phyloP scores from a whole-genome alignment of 2,113 vertebrate genomes.

The Notiomystis cincta region DNA sequence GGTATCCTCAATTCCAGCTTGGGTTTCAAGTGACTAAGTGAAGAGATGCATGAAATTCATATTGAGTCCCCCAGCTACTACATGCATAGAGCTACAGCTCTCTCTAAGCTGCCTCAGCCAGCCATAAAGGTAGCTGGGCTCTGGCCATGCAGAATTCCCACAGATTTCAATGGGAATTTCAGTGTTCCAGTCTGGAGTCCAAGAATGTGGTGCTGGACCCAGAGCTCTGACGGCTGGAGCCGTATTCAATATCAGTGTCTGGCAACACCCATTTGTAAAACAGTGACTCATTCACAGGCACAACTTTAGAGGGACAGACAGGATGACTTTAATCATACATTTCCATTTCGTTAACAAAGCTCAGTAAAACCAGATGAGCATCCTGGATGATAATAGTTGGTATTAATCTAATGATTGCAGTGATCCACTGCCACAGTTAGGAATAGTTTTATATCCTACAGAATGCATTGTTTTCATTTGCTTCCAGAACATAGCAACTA shows the following conservation, averaged over 20 bases:
- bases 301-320: constrained; percentile 50
- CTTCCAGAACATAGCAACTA: not conserved
- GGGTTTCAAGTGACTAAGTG: constrained; percentile 29
- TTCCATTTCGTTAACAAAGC: constrained; percentile 57
- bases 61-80: not conserved
- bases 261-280: constrained; percentile 60
- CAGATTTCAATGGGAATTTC: constrained; percentile 54
- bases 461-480: constrained; percentile 14
- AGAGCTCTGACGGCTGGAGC: constrained; percentile 52
- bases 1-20: constrained; percentile 15
- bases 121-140: constrained; percentile 35
- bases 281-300: constrained; percentile 57
- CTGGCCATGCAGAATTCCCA: constrained; percentile 40
- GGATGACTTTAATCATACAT: constrained; percentile 64
- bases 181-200: constrained; percentile 32
- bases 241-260: constrained; percentile 43
- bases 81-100: not conserved
- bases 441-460: constrained; percentile 8
- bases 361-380: constrained; percentile 60
- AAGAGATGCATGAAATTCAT: constrained; percentile 27
- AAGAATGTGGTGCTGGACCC: constrained; percentile 33
- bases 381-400: constrained; percentile 37
- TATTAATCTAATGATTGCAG: constrained; percentile 47
- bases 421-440: not conserved
- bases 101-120: not conserved